These are phyloP conservation scores for Ridgeia piscesae DNA, from an alignment of 1,140 invertebrate genomes.

Conservation along the genomic window DNA sequence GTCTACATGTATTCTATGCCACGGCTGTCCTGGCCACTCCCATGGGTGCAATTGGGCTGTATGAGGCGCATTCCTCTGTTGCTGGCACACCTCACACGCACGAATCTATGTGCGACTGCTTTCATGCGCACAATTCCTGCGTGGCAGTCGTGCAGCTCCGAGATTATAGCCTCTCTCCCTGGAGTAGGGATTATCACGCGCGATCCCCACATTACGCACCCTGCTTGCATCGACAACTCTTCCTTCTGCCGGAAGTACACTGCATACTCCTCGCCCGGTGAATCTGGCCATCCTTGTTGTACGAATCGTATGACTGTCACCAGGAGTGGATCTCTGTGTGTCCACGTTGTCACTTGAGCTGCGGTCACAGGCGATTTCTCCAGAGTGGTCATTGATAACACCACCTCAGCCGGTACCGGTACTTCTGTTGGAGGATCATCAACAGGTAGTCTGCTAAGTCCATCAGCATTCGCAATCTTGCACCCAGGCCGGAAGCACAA, in stretches of 20 bases:
- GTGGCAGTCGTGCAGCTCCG: conserved; percentile 2
- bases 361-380: background rate
- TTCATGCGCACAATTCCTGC: too few species aligned
- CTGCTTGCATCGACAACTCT: background rate
- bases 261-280: background rate
- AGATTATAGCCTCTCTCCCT: background rate
- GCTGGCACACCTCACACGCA: conserved; percentile 2
- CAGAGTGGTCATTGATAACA: background rate
- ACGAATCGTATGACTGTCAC: background rate
- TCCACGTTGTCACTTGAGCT: background rate
- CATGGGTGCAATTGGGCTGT: background rate
- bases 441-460: too few species aligned
- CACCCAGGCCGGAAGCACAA: background rate
- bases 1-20: background rate
- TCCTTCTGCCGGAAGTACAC: too few species aligned
- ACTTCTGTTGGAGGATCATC: background rate
- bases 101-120: too few species aligned
- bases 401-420: background rate
- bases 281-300: background rate
- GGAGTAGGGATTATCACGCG: background rate
- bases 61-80: background rate
- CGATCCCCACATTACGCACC: background rate
- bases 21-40: background rate
- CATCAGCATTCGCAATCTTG: conserved; percentile 8
- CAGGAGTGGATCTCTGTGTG: background rate